These are phyloP conservation scores for Merodon equestris DNA, from an alignment of 2,888 invertebrate genomes.

Conservation along the genomic window DNA sequence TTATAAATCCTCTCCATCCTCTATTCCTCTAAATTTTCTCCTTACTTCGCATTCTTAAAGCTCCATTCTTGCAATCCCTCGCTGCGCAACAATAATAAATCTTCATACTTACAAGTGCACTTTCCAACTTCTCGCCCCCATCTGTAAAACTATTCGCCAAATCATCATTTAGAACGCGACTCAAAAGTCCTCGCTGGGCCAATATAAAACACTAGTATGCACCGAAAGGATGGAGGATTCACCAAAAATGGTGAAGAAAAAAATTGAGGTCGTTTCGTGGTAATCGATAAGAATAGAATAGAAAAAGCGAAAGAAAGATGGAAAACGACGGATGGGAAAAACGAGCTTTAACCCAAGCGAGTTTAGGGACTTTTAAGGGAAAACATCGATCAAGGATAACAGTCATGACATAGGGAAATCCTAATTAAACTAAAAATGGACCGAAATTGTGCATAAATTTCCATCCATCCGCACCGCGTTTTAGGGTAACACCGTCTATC, in stretches of 20 bases:
- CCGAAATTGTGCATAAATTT: conserved; percentile 38
- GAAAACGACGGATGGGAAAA: conserved; percentile 3
- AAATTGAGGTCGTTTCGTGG: conserved; percentile 32
- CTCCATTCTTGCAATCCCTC: conserved; percentile 23
- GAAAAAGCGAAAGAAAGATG: neutral
- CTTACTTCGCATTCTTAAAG: too few relatives aligned
- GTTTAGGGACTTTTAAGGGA: conserved; percentile 42
- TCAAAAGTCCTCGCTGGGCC: conserved; percentile 39
- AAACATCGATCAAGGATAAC: conserved; percentile 61
- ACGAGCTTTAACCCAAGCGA: neutral
- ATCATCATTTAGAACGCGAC: conserved; percentile 63
- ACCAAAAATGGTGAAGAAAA: conserved; percentile 24
- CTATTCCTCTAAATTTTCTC: too few relatives aligned
- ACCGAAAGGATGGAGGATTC: conserved; percentile 1
- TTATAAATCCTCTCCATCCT: conserved; percentile 42
- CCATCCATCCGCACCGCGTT: neutral
- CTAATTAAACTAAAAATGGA: conserved; percentile 60
- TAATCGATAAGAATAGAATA: conserved; percentile 30
- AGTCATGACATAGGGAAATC: conserved; percentile 22
- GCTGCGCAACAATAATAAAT: conserved; percentile 52
- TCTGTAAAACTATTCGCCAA: conserved; percentile 59
- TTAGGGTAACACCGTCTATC: too few relatives aligned
- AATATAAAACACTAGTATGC: conserved; percentile 14
- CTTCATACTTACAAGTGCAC: conserved; percentile 38
- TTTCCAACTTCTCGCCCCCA: conserved; percentile 24